A percentile compares a stretch with the other conserved stretches of the same genome.
These are phyloP conservation scores for Myiotriccus ornatus DNA, from an alignment of 2,797 vertebrate genomes.

Conservation along the genomic window DNA sequence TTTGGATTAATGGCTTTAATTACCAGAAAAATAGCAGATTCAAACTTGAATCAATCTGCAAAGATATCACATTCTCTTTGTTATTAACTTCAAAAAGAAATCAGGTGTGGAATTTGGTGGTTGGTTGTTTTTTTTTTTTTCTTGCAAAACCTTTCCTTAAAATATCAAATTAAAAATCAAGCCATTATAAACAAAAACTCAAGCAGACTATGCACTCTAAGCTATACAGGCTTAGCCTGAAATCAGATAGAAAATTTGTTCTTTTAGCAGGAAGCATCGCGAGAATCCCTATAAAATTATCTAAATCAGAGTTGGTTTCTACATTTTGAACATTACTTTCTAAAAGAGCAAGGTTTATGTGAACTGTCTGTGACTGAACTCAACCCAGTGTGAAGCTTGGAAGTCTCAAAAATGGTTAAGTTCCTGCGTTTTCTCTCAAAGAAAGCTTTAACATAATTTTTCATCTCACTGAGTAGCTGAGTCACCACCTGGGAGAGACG, in stretches of 20 bases:
- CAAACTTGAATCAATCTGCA: neutral
- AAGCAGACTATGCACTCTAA: neutral
- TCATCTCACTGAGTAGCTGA: neutral
- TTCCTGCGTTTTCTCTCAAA: neutral
- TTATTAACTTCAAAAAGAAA: neutral
- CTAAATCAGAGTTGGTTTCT: neutral
- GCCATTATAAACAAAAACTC: neutral
- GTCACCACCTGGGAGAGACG: neutral
- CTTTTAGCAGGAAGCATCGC: neutral
- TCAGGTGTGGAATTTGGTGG: neutral
- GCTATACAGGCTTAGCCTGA: neutral
- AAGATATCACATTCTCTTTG: neutral
- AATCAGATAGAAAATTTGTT: neutral
- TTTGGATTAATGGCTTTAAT: conserved; percentile 44
- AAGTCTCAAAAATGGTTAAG: neutral
- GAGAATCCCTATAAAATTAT: neutral
- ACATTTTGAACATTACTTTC: neutral
- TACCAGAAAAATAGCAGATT: conserved; percentile 10
- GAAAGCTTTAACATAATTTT: neutral
- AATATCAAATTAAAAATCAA: neutral
- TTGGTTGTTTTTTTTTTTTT: neutral
- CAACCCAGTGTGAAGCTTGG: neutral
- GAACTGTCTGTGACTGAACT: neutral
- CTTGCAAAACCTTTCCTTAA: neutral
- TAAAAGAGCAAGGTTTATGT: neutral